A percentile compares a stretch with the other conserved stretches of the same genome.
Conservation (phyloP, 1,140 invertebrate species). For the Meloidogyne chitwoodi region DNA sequence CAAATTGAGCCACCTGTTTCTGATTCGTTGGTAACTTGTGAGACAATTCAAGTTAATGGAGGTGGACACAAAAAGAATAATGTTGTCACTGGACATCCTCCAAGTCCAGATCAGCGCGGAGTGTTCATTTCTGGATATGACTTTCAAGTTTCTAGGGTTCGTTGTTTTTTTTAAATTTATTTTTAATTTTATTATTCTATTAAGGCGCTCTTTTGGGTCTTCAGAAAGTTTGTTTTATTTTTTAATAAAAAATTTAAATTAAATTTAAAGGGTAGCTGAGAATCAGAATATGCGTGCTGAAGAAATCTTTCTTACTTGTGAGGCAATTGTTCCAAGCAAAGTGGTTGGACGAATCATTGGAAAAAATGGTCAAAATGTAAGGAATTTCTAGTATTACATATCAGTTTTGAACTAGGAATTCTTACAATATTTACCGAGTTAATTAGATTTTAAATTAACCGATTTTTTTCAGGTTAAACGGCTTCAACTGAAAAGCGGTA, state of each 20-base stretch:
- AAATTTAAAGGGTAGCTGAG: slow-evolving; percentile 1
- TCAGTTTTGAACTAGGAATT: no score
- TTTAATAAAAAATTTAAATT: not conserved
- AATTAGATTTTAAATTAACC: no score
- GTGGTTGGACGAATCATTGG: slow-evolving; percentile 33
- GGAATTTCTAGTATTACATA: no score
- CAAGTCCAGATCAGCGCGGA: not conserved
- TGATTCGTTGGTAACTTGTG: not conserved
- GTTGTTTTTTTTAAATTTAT: not conserved
- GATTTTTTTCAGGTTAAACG: slow-evolving; percentile 25
- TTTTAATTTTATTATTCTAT: not conserved
- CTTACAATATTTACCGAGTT: no score
- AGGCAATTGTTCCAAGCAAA: slow-evolving; percentile 18
- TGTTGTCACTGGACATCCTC: not conserved
- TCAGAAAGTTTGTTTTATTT: slow-evolving; percentile 1
- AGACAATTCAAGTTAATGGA: not conserved
- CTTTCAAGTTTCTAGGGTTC: slow-evolving; percentile 18
- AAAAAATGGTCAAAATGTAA: slow-evolving; percentile 31
- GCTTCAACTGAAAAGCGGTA: slow-evolving; percentile 13
- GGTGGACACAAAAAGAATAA: not conserved
- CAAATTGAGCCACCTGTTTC: not conserved
- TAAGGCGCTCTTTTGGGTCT: slow-evolving; percentile 16
- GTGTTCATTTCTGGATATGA: slow-evolving; percentile 20
- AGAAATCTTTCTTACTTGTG: slow-evolving; percentile 8
- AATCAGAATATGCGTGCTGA: slow-evolving; percentile 2